Conservation (phyloP, 2,113 vertebrate species). For the Peromyscus californicus region DNA sequence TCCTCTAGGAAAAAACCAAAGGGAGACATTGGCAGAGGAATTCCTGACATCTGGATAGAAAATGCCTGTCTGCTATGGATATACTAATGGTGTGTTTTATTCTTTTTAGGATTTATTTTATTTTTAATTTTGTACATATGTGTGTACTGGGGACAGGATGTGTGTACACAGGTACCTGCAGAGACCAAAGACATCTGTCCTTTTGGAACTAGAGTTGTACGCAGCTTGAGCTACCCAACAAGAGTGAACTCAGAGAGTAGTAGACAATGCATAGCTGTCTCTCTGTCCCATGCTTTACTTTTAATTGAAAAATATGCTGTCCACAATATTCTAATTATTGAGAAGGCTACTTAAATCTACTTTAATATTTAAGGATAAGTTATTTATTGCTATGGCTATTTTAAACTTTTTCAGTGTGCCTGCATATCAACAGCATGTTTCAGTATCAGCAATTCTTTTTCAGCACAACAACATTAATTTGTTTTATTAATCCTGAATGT, state of each 20-base stretch:
- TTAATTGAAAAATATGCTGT: slow-evolving; percentile 6
- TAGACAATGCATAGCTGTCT: no score
- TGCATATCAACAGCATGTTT: neutral
- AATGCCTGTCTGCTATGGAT: neutral
- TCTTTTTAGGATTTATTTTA: neutral
- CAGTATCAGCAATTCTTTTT: neutral
- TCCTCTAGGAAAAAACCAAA: slow-evolving; percentile 41
- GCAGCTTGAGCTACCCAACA: neutral
- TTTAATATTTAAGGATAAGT: slow-evolving; percentile 45
- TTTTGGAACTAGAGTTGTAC: no score
- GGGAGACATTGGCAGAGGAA: neutral
- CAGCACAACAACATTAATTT: neutral
- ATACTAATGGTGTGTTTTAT: neutral
- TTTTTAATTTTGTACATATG: neutral
- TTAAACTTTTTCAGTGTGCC: neutral
- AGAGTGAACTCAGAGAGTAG: neutral
- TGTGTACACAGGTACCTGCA: neutral
- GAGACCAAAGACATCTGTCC: neutral
- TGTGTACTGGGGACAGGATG: neutral
- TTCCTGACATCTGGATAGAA: neutral
- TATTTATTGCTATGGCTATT: neutral
- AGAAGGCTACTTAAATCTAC: neutral
- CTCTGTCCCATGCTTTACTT: neutral
- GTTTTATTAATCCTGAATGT: neutral
- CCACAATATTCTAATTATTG: neutral